Base-by-base conservation (phyloP, 2,113 vertebrate genomes). In the Gambusia holbrooki region DNA sequence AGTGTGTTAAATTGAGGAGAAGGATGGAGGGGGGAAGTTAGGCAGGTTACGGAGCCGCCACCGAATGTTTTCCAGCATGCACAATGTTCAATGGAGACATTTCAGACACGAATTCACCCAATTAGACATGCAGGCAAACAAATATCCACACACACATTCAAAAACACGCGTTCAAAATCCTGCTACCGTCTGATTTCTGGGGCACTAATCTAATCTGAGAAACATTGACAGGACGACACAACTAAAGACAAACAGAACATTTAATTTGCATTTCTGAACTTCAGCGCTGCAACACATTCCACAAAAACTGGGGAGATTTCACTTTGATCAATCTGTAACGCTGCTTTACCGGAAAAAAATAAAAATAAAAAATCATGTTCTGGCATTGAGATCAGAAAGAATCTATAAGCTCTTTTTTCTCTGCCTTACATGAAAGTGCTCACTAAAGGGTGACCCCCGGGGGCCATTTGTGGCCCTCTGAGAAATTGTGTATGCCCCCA, bases 31-130 rank as follows among this genome's bases (percentile, higher is more conserved):
- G 84, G 85, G 64, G 13, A 71, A 19, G 77, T 58, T 58, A 58
- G 65, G 40, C 54, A 69, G 66, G 40, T 62, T 30, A 32, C 29
- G 45, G 80, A 81, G 22, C 74, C 74, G 75, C 78, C 89, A 82
- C 73, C 78, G 62, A 69, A 71, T 8, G 25, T 75, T n/a, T 5
- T 71, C 13, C 11, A 70, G 76, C 82, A 86, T 86, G 84, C 83
- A 81, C n/a, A 2, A 15, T 14, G 45, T 54, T 32, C 62, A 35
- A 51, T 5, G 30, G 63, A 30, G 58, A 25, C 25, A 76, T 69
- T 71, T 45, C 4, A 62, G 5, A 14, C 58, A 13, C 19, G 8
- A 8, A 32, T 14, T 29, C 62, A 60, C 67, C 13, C 65, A 72
- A 19, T 13, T 65, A 48, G 4, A 63, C 61, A 63, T 2, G 32